These are phyloP conservation scores for Neolamprologus caudopunctatus DNA, from an alignment of 2,113 vertebrate genomes.

Conservation along the genomic window DNA sequence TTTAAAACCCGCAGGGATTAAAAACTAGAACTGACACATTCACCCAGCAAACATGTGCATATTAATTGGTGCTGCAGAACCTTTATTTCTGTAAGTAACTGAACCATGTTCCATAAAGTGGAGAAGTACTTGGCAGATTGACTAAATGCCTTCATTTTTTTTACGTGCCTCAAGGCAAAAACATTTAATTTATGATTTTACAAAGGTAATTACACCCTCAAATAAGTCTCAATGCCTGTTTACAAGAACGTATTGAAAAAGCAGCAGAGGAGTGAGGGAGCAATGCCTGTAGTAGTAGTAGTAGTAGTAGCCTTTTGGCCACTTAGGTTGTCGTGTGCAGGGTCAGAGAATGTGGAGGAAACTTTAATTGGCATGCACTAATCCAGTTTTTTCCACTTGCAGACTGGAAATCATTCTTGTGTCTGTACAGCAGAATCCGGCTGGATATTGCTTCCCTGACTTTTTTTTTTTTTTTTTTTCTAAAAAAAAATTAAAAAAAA, in stretches of 20 bases:
- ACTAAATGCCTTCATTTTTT: neutral
- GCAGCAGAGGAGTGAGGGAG: neutral
- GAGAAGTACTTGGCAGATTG: neutral
- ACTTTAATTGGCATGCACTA: neutral
- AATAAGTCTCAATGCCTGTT: neutral
- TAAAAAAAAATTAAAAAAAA: too few relatives aligned
- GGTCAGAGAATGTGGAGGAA: neutral
- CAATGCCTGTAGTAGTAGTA: neutral
- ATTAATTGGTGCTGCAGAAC: neutral
- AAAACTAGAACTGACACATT: neutral
- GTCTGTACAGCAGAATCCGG: neutral
- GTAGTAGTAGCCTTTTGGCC: neutral
- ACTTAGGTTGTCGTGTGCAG: neutral
- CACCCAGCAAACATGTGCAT: neutral
- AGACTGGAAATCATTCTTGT: neutral
- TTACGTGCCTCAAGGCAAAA: neutral
- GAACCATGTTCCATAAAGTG: neutral
- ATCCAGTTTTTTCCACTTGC: neutral
- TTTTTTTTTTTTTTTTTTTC: neutral
- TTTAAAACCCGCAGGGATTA: neutral
- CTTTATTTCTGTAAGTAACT: neutral
- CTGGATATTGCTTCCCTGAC: neutral
- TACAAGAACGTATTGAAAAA: neutral
- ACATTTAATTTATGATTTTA: neutral
- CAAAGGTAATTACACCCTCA: neutral